These are phyloP conservation scores for Parambassis ranga DNA, from an alignment of 2,797 vertebrate species.

Conservation along the genomic window DNA sequence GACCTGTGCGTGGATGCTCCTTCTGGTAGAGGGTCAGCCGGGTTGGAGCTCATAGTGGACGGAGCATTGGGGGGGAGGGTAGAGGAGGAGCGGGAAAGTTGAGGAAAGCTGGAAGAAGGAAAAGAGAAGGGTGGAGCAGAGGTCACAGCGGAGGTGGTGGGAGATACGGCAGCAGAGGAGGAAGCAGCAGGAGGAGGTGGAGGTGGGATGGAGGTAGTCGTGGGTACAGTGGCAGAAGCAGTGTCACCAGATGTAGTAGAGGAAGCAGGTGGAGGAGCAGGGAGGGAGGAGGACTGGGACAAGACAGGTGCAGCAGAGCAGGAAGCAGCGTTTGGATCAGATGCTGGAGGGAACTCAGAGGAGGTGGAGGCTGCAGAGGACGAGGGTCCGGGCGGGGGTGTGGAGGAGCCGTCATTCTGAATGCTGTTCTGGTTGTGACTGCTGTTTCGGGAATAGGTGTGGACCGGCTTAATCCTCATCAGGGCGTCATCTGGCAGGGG, in stretches of 20 bases:
- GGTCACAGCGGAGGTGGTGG: neutral
- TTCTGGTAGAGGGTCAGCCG: slow-evolving; percentile 19
- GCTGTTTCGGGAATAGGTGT: slow-evolving; percentile 66
- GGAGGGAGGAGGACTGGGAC: neutral
- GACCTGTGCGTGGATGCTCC: slow-evolving; percentile 14
- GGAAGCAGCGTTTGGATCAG: neutral
- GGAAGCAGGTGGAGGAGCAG: neutral
- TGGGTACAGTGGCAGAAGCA: neutral
- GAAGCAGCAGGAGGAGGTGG: neutral
- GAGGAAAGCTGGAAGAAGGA: neutral
- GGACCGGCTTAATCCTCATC: slow-evolving; percentile 41
- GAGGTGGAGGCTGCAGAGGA: slow-evolving; percentile 17
- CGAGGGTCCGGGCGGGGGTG: slow-evolving; percentile 9
- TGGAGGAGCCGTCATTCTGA: slow-evolving; percentile 18
- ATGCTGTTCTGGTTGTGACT: slow-evolving; percentile 21
- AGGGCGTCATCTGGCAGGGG: slow-evolving; percentile 28
- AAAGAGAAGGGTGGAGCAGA: neutral
- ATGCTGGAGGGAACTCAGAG: neutral
- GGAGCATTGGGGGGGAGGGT: neutral
- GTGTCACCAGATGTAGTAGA: neutral
- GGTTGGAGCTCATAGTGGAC: neutral
- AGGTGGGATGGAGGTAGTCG: neutral
- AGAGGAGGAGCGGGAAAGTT: neutral
- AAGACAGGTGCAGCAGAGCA: slow-evolving; percentile 7
- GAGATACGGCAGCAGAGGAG: neutral